Evolutionary conservation across 2,113 vertebrate genomes (phyloP), one percentile per base, ranked within the genome.

Genomic region (Etheostoma cragini): DNA sequence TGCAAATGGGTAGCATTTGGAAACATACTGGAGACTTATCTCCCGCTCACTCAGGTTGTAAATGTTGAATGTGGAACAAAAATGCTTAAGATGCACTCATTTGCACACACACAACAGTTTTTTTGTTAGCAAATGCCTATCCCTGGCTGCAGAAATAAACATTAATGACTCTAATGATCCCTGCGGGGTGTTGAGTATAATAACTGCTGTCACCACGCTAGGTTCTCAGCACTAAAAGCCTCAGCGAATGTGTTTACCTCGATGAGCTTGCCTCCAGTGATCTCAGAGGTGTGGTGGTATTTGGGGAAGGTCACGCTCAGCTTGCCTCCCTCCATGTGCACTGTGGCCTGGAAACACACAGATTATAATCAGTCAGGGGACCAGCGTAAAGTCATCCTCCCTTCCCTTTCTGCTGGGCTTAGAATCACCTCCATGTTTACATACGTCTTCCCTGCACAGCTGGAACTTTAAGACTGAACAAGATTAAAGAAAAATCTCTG

Each of bases 271-370:
- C 90, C 93, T 19, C 90, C 83, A 2, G 66, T 67, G 81, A 94
- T 78, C 89, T 94, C 93, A 62, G 86, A 75, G 83, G 95, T 95
- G 72, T 97, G 96, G 52, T 33, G 90, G 83, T 97, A 98, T 89
- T 97, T 97, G 79, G 97, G 96, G 81, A 97, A 97, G 4, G 92
- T 81, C 14, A 89, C 81, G 4, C 17, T 80, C 86, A 94, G 86
- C 89, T 92, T 93, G 65, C 86, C 86, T 69, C 84, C 91, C 6
- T 93, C 90, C 91, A 92, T 80, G 12, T 46, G 21, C 77, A 94
- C 92, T 1, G 92, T 94, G 76, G 89, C 93, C 95, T 80, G 94
- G 57, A 57, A 96, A 30, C 78, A 80, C 21, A 63, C 14, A 13
- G 10, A 21, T 65, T 30, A 21, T 26, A 45, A 63, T 71, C 46